Evolutionary conservation across 92 coral and sea anemone genomes (phyloP), one percentile per base, ranked within the genome.

Genomic region (Zoanthus solanderi): DNA sequence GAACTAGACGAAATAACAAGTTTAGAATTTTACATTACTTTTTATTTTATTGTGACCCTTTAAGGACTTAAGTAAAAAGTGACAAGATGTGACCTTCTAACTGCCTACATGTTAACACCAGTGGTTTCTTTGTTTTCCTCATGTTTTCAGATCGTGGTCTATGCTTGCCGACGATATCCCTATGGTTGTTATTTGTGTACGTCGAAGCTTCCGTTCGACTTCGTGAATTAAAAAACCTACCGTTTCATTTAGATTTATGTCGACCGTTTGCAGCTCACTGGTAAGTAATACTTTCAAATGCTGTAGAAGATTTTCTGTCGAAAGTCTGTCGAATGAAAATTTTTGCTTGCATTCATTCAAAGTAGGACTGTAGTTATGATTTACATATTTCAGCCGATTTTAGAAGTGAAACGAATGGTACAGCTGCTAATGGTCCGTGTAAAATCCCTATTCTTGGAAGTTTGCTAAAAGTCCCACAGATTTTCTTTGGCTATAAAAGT

Each of bases 231-330:
- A 97, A 94, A 92, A 97, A 94, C 79, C 87, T 97, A 30, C 99
- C 99, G 6, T 97, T 97, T 91, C 99, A 97, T 74, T 74, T 97
- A 90, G 99, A 97, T 78, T 87, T 97, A 13, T 97, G 99, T 88
- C 97, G 99, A 28, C 99, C 99, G 53, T 97, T 97, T 84, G 99
- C 99, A 17, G 99, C 99, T 57, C 99, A 97, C 76, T 97, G 99
- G 99, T 97, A 92, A 88, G 98, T 90, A 32, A 15, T 76, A 16
- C 32, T 29, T 4, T 12, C 46, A 50, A 67, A 52, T 78, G 12
- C 23, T 58, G 23, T 31, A 76, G 31, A 7, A 2, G 71, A 16
- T 66, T 46, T 67, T 2, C 69, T 58, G 71, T 76, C 71, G 23
- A 29, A 50, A 65, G 58, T 75, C 17, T 28, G 46, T 66, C 15